Evolutionary conservation across 2,888 invertebrate genomes (phyloP).

Genomic region (Drosophila differens): DNA sequence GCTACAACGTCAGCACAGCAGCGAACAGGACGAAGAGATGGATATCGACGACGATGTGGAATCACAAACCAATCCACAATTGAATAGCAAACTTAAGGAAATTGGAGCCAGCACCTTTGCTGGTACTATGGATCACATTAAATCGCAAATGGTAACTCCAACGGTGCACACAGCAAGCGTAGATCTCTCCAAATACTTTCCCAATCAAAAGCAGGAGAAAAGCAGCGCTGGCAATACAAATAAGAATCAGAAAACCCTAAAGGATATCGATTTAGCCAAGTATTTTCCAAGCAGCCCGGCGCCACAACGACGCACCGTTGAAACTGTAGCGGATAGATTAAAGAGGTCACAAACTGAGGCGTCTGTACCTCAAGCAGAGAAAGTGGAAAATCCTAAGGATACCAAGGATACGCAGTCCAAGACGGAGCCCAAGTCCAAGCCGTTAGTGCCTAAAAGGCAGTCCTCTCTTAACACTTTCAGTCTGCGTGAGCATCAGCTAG

Average conservation of each 20-base stretch:
- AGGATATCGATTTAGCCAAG: conserved; percentile 84
- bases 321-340: conserved; percentile 80
- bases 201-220: conserved; percentile 83
- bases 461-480: conserved; percentile 74
- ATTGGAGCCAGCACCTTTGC: conserved; percentile 84
- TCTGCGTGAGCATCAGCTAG: conserved; percentile 84
- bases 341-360: conserved; percentile 81
- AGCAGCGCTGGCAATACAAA: conserved; percentile 72
- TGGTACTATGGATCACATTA: conserved; percentile 84
- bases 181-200: conserved; percentile 85
- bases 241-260: conserved; percentile 84
- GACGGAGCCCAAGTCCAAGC: conserved; percentile 39
- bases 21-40: conserved; percentile 63
- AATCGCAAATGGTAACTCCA: conserved; percentile 82
- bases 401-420: conserved; percentile 6
- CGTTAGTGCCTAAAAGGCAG: conserved; percentile 66
- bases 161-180: conserved; percentile 80
- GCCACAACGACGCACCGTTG: conserved; percentile 80
- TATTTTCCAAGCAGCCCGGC: conserved; percentile 84
- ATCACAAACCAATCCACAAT: conserved; percentile 64
- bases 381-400: conserved; percentile 2
- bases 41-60: conserved; percentile 75
- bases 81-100: conserved; percentile 82
- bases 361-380: conserved; percentile 34
- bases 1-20: conserved; percentile 52